phyloP scores from a whole-genome alignment of 2,888 invertebrate genomes.

The Drosophila austrosaltans region DNA sequence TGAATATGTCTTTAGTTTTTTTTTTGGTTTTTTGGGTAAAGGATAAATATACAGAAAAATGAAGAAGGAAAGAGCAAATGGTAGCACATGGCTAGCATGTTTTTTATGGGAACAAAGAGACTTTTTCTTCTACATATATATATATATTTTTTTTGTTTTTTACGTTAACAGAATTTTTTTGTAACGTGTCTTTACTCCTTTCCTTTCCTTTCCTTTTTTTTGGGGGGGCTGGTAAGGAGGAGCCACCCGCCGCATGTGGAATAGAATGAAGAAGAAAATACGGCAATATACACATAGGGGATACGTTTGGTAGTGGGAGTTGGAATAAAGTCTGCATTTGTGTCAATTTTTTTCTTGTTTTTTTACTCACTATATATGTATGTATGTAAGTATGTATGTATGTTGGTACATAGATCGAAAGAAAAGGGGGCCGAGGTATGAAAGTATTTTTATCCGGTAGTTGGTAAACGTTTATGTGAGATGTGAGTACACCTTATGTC shows the following conservation, averaged over 20 bases:
- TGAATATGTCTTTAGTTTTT: background rate
- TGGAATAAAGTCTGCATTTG: conserved; percentile 65
- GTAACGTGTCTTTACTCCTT: conserved; percentile 28
- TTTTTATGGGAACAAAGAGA: conserved; percentile 49
- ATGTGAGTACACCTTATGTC: conserved; percentile 50
- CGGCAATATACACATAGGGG: conserved; percentile 49
- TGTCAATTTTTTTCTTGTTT: conserved; percentile 40
- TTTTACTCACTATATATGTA: background rate
- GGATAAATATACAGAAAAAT: background rate
- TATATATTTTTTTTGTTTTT: conserved; percentile 25
- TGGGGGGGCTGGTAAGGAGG: conserved; percentile 17
- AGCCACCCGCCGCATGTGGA: conserved; percentile 41
- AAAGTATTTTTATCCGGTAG: conserved; percentile 10
- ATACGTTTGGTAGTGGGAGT: background rate
- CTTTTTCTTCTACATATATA: conserved; percentile 8
- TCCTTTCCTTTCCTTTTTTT: conserved; percentile 3
- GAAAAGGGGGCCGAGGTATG: background rate
- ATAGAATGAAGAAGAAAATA: conserved; percentile 35
- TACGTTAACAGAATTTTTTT: conserved; percentile 54
- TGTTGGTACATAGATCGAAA: background rate
- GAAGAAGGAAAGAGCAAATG: conserved; percentile 20
- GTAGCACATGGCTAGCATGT: conserved; percentile 37
- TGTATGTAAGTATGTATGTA: background rate
- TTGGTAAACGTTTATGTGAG: conserved; percentile 9
- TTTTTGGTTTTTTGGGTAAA: background rate